These are phyloP conservation scores for Blennius ocellaris DNA, from an alignment of 2,113 vertebrate genomes.

Conservation along the genomic window DNA sequence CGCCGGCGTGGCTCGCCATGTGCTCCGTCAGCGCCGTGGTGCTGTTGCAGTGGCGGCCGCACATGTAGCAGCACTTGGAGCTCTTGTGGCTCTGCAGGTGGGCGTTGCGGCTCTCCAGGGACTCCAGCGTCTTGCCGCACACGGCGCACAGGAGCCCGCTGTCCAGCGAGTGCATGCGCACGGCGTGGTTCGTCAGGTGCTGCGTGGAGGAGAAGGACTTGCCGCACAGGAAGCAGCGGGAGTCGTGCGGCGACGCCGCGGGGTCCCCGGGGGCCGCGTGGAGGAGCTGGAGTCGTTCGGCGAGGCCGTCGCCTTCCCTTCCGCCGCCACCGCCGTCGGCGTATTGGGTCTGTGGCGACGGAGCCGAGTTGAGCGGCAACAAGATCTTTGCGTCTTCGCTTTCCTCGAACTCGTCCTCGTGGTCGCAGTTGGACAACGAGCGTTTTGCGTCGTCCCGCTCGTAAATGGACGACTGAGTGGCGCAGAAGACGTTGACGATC, in stretches of 20 bases:
- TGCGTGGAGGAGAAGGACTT: conserved; percentile 51
- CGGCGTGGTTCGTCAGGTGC: conserved; percentile 57
- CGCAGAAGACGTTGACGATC: not conserved
- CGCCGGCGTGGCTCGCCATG: conserved; percentile 61
- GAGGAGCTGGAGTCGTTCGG: not conserved
- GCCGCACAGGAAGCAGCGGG: conserved; percentile 49
- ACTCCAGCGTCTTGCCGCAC: conserved; percentile 49
- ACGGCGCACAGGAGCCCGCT: conserved; percentile 42
- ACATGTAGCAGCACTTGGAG: conserved; percentile 58
- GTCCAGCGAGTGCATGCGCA: conserved; percentile 30
- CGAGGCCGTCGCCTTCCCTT: not conserved
- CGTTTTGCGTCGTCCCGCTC: conserved; percentile 23
- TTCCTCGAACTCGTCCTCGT: conserved; percentile 18
- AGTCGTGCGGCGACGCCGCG: conserved; percentile 1
- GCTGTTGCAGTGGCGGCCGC: conserved; percentile 57
- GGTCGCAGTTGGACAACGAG: conserved; percentile 23
- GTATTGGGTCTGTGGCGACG: conserved; percentile 20
- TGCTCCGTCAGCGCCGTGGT: conserved; percentile 49
- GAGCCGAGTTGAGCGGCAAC: not conserved
- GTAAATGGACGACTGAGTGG: conserved; percentile 15
- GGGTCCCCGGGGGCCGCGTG: conserved; percentile 1
- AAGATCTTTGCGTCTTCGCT: not conserved
- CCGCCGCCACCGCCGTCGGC: not conserved
- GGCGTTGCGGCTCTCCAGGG: conserved; percentile 23
- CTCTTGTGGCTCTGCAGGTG: conserved; percentile 56